Conservation (phyloP, 2,888 invertebrate species). For the Caenorhabditis sp. region DNA sequence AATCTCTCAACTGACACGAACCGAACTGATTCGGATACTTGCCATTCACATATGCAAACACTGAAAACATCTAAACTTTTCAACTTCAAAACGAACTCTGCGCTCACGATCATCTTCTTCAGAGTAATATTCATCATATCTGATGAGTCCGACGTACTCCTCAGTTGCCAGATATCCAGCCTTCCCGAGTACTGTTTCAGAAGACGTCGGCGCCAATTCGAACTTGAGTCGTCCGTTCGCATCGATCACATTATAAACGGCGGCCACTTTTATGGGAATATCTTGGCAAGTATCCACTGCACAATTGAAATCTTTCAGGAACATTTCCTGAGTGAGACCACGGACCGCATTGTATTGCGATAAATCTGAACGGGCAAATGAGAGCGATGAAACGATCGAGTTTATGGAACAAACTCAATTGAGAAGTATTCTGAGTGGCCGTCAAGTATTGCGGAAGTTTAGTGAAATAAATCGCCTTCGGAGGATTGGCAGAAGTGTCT, state of each 20-base stretch:
- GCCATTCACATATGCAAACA: conserved; percentile 35
- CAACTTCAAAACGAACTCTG: neutral
- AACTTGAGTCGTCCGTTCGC: conserved; percentile 21
- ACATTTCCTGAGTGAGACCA: conserved; percentile 34
- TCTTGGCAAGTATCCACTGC: conserved; percentile 16
- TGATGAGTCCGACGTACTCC: conserved; percentile 14
- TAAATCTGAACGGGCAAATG: conserved; percentile 20
- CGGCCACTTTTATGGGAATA: conserved; percentile 1
- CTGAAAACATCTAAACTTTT: conserved; percentile 7
- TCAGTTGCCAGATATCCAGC: conserved; percentile 22
- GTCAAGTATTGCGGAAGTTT: conserved; percentile 12
- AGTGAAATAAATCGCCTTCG: conserved; percentile 19
- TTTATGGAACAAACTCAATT: too few species aligned
- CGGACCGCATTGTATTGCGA: conserved; percentile 24
- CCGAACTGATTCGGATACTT: conserved; percentile 35
- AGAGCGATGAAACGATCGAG: too few species aligned
- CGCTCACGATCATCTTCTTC: conserved; percentile 16
- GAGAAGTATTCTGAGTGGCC: conserved; percentile 18
- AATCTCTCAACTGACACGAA: conserved; percentile 28
- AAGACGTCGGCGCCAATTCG: neutral
- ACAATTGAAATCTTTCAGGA: conserved; percentile 21
- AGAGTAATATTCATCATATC: conserved; percentile 40
- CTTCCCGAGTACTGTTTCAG: conserved; percentile 16
- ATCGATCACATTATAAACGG: conserved; percentile 18
- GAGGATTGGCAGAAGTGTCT: conserved; percentile 11